Percentiles rank a stretch among this genome's conserved stretches.
phyloP scores from a whole-genome alignment of 1,140 invertebrate species.

The Tachypleus tridentatus region DNA sequence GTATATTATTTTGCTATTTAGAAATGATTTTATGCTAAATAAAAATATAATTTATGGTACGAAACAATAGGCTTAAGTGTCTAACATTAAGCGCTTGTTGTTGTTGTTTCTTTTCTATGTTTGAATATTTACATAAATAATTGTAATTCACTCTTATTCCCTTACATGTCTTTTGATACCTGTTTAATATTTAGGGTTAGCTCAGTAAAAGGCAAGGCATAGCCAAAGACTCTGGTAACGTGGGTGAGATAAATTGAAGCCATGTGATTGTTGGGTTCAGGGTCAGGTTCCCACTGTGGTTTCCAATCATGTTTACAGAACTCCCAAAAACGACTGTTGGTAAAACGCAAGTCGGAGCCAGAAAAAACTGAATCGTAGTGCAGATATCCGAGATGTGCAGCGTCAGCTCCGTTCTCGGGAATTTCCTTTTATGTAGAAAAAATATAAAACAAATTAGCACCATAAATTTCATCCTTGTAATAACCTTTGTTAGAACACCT shows the following conservation, averaged over 20 bases:
- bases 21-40: too few species aligned
- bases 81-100: too few species aligned
- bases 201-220: neutral
- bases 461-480: too few species aligned
- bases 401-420: constrained; percentile 80
- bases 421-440: constrained; percentile 51
- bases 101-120: too few species aligned
- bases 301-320: constrained; percentile 35
- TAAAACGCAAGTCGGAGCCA: constrained; percentile 33
- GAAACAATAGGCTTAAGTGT: too few species aligned
- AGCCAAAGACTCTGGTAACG: neutral
- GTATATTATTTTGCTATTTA: too few species aligned
- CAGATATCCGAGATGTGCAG: constrained; percentile 60
- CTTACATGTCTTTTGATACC: neutral
- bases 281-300: constrained; percentile 31
- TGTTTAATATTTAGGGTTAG: neutral
- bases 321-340: constrained; percentile 26
- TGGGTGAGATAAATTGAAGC: constrained; percentile 30
- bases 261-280: constrained; percentile 40
- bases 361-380: constrained; percentile 50
- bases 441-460: too few species aligned
- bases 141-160: too few species aligned
- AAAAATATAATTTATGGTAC: too few species aligned
- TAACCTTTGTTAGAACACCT: too few species aligned
- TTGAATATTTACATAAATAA: too few species aligned